Conservation (phyloP, 2,797 vertebrate species). For the Amniataba percoides region DNA sequence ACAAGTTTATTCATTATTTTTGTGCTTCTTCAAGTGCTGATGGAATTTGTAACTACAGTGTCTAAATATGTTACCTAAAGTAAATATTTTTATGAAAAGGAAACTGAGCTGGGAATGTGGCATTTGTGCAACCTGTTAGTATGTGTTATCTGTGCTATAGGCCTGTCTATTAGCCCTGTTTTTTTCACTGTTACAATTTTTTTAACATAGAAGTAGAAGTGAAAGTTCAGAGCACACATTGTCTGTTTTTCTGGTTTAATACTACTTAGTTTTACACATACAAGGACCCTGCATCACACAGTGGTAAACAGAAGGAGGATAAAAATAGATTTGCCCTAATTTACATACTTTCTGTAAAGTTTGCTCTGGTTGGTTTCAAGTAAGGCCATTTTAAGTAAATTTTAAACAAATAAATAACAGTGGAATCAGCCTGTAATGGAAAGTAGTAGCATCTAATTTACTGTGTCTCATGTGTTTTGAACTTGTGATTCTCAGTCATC, state of each 20-base stretch:
- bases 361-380: background rate
- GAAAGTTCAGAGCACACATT: too few species aligned
- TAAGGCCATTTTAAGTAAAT: background rate
- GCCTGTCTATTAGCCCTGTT: background rate
- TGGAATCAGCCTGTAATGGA: background rate
- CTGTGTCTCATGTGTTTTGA: background rate
- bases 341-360: background rate
- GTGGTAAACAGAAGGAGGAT: too few species aligned
- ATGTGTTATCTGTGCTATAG: background rate
- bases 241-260: background rate
- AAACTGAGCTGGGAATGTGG: background rate
- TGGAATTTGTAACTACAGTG: background rate
- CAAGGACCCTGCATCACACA: too few species aligned
- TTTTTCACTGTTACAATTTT: background rate
- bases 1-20: background rate
- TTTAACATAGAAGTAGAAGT: too few species aligned
- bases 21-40: background rate
- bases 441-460: background rate
- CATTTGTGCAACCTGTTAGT: background rate
- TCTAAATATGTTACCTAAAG: background rate
- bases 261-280: too few species aligned
- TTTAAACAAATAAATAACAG: background rate
- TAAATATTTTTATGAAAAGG: background rate
- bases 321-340: background rate
- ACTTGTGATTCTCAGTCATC: background rate